Base-by-base conservation (phyloP, 2,113 vertebrate genomes). In the Tyto alba region DNA sequence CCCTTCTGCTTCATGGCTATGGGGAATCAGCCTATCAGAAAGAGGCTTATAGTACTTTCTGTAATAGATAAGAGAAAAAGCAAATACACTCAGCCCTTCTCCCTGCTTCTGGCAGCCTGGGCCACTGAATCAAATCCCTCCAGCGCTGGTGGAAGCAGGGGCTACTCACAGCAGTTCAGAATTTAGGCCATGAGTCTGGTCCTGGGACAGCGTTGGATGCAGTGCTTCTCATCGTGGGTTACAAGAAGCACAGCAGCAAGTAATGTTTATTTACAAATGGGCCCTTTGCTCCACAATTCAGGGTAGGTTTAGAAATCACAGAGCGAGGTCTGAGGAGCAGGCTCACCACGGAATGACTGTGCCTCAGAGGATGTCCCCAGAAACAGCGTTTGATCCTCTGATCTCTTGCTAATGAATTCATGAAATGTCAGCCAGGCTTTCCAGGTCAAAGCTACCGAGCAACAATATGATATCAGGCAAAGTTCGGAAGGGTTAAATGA, bases 401-500 rank as follows among this genome's bases (percentile, higher is more conserved):
- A 90, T 95, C 78, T 87, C 59, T 55, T 43, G 71, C 83, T 96
- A 88, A 96, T 86, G 93, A 95, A 85, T 95, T 92, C 88, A 74
- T 52, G 75, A 89, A 94, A 78, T 86, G 95, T 53, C 93, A 95
- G 63, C 84, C 81, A 63, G 87, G 77, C 59, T 94, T 93, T 84
- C 68, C 78, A 83, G 92, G 95, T 76, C 88, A 86, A n/a, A 95
- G 88, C 88, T 92, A 96, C 94, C 72, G 83, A 91, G 86, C 53
- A 88, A 55, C 90, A 87, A 56, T 38, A 25, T 36, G 50, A 26
- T 89, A 89, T 30, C 68, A 83, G 93, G 83, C 83, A 71, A 53
- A 95, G 94, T 96, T 95, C 95, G 92, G 59, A 40, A 38, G 73
- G 85, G 94, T 94, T 96, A 96, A 95, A 89, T 41, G 95, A 93